These are phyloP conservation scores for Tachina lurida DNA, from an alignment of 2,888 invertebrate species.

Conservation along the genomic window DNA sequence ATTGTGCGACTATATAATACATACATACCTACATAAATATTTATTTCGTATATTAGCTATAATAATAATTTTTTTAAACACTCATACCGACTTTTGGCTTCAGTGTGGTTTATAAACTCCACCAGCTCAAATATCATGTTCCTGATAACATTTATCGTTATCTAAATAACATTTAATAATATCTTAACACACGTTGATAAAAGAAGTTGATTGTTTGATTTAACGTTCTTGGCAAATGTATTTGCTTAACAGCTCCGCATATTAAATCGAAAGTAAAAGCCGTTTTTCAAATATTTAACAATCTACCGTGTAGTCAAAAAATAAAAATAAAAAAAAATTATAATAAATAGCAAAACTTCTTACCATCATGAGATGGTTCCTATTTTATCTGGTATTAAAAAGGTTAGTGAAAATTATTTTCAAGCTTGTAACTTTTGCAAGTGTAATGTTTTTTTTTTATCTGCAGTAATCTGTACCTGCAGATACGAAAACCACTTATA, in stretches of 20 bases:
- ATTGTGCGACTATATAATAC: too few relatives aligned
- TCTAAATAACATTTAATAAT: slow-evolving; percentile 26
- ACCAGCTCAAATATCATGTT: too few relatives aligned
- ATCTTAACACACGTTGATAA: slow-evolving; percentile 17
- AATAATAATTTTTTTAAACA: too few relatives aligned
- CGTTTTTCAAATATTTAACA: not conserved
- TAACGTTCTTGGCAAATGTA: not conserved
- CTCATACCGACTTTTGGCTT: too few relatives aligned
- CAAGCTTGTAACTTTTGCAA: too few relatives aligned
- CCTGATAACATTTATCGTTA: slow-evolving; percentile 43
- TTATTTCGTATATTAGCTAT: too few relatives aligned
- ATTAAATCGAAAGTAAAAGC: not conserved
- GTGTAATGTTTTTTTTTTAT: too few relatives aligned
- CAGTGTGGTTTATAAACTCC: too few relatives aligned
- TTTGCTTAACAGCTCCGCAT: not conserved
- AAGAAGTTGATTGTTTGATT: slow-evolving; percentile 38
- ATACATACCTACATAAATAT: too few relatives aligned
- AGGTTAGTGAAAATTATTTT: too few relatives aligned
- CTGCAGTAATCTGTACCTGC: not conserved
- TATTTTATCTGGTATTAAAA: too few relatives aligned
- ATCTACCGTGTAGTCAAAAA: not conserved
- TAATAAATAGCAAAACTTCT: not conserved
- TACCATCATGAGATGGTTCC: not conserved
- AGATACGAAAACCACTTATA: not conserved
- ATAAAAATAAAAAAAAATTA: not conserved